Conservation (phyloP, 2,888 invertebrate species). For the Halictus ligatus region DNA sequence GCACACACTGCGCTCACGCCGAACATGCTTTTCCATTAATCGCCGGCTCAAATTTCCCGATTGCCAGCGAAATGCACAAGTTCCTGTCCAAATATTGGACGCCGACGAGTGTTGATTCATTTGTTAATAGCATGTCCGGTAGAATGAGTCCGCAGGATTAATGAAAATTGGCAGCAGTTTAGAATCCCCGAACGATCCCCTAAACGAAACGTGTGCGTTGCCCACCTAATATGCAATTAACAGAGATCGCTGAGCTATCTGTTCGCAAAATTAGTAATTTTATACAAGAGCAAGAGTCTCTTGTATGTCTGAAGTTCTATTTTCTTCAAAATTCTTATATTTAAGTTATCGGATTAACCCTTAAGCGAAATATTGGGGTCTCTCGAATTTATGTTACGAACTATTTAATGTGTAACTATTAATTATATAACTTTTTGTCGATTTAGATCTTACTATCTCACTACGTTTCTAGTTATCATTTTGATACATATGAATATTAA, state of each 20-base stretch:
- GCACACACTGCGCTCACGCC: conserved; percentile 3
- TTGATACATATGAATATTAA: background rate
- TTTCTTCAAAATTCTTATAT: background rate
- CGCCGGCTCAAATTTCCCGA: background rate
- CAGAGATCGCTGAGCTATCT: background rate
- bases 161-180: background rate
- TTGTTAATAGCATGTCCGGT: background rate
- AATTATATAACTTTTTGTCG: background rate
- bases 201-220: background rate
- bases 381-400: background rate
- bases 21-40: conserved; percentile 18
- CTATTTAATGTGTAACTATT: background rate
- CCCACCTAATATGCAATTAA: background rate
- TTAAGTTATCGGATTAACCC: background rate
- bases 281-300: background rate
- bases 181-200: background rate
- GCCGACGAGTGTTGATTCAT: background rate
- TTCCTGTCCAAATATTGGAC: background rate
- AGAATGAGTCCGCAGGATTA: conserved; percentile 1
- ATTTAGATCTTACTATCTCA: background rate
- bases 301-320: background rate
- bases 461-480: background rate
- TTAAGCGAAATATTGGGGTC: background rate
- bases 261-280: background rate
- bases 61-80: background rate